Percentiles rank a stretch among this genome's conserved stretches.
Conservation (phyloP, 2,797 vertebrate genomes). For the Microcaecilia unicolor region DNA sequence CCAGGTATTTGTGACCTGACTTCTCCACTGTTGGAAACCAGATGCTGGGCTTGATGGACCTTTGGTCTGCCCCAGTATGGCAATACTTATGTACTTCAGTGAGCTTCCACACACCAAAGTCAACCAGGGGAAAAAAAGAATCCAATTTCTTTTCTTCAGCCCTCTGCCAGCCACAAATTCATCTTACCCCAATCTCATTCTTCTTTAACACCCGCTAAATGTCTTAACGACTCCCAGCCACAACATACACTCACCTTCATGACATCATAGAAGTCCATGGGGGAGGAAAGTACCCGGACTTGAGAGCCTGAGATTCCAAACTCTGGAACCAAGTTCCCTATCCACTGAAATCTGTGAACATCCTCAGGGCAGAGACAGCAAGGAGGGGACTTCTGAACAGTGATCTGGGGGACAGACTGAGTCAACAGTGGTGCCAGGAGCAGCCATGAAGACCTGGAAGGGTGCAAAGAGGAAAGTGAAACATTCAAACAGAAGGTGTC, state of each 20-base stretch:
- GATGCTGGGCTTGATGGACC: too few relatives aligned
- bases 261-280: slow-evolving; percentile 82
- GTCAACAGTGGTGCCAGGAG: slow-evolving; percentile 80
- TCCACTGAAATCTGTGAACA: slow-evolving; percentile 79
- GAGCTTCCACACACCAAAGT: too few relatives aligned
- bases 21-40: too few relatives aligned
- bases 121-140: too few relatives aligned
- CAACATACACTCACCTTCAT: slow-evolving; percentile 68
- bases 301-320: slow-evolving; percentile 76
- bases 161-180: too few relatives aligned
- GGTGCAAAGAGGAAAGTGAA: slow-evolving; percentile 9
- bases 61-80: too few relatives aligned
- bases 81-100: too few relatives aligned
- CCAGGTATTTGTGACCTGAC: too few relatives aligned
- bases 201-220: neutral
- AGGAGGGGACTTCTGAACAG: slow-evolving; percentile 37
- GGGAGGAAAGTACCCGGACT: slow-evolving; percentile 76
- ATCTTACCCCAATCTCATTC: neutral
- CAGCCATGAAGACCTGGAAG: slow-evolving; percentile 75
- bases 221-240: neutral
- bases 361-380: slow-evolving; percentile 60
- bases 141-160: too few relatives aligned
- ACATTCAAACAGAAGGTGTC: too few relatives aligned
- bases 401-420: slow-evolving; percentile 51
- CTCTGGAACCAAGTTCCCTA: slow-evolving; percentile 80